Conservation (phyloP, 2,113 vertebrate genomes). For the Rhinolophus ferrumequinum region DNA sequence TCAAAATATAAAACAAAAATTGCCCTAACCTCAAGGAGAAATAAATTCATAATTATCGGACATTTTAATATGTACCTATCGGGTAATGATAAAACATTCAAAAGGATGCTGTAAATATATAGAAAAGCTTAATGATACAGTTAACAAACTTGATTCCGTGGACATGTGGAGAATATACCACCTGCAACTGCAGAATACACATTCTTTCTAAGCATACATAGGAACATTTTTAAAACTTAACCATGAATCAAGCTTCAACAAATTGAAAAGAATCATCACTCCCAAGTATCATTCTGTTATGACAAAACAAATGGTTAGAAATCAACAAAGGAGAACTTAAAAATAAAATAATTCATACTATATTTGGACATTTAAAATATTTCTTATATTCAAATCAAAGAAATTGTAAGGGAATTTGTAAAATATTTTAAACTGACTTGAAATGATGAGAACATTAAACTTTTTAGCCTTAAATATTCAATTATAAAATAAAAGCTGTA, state of each 20-base stretch:
- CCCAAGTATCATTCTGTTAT: neutral
- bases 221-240: neutral
- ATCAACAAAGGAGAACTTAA: neutral
- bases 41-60: neutral
- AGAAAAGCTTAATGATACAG: constrained; percentile 30
- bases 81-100: neutral
- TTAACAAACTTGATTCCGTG: constrained; percentile 9
- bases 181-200: neutral
- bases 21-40: constrained; percentile 33
- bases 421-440: constrained; percentile 37
- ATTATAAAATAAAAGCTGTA: neutral
- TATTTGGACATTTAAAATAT: constrained; percentile 35
- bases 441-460: neutral
- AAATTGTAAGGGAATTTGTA: neutral
- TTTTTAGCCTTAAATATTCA: neutral
- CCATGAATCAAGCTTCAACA: neutral
- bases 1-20: constrained; percentile 44
- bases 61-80: neutral
- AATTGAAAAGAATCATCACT: constrained; percentile 1
- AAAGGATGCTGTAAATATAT: constrained; percentile 22
- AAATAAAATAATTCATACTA: neutral
- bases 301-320: neutral
- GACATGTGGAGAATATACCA: neutral
- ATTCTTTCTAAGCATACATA: neutral
- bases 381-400: neutral